Percentiles rank a stretch among this genome's conserved stretches.
Conservation (phyloP, 1,140 invertebrate species). For the Cydia fagiglandana region DNA sequence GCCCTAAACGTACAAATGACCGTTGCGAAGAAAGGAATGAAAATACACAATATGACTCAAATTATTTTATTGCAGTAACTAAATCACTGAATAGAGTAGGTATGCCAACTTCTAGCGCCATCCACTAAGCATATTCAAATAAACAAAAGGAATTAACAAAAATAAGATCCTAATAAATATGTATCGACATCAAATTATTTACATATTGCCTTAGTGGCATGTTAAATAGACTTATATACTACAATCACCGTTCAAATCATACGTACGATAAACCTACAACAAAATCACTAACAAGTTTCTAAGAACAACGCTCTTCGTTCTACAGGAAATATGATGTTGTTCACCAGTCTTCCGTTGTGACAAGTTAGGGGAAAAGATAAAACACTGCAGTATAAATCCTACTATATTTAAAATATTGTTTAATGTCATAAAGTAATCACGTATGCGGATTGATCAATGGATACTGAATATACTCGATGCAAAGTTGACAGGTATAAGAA, state of each 20-base stretch:
- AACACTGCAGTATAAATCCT: constrained; percentile 30
- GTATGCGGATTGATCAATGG: constrained; percentile 24
- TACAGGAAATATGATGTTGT: constrained; percentile 19
- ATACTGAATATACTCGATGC: constrained; percentile 21
- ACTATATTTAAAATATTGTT: constrained; percentile 4
- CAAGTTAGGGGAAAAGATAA: constrained; percentile 12
- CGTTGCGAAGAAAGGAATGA: constrained; percentile 37
- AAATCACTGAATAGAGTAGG: constrained; percentile 63
- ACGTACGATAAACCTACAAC: constrained; percentile 20
- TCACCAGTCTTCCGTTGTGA: constrained; percentile 8
- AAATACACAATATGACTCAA: constrained; percentile 55
- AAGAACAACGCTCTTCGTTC: constrained; percentile 23
- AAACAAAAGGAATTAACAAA: constrained; percentile 57
- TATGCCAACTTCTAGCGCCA: constrained; percentile 57
- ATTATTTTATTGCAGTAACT: constrained; percentile 71
- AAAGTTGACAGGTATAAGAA: constrained; percentile 27
- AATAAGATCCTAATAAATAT: constrained; percentile 54
- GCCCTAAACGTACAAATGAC: constrained; percentile 36
- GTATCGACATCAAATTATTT: constrained; percentile 63
- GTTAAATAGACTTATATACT: constrained; percentile 50
- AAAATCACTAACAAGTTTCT: constrained; percentile 26
- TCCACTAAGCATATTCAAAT: constrained; percentile 59
- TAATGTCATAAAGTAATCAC: constrained; percentile 19
- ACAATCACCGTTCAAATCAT: constrained; percentile 47
- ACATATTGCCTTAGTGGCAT: constrained; percentile 60